Conservation (phyloP, 2,113 vertebrate genomes). For the Lycaon pictus region DNA sequence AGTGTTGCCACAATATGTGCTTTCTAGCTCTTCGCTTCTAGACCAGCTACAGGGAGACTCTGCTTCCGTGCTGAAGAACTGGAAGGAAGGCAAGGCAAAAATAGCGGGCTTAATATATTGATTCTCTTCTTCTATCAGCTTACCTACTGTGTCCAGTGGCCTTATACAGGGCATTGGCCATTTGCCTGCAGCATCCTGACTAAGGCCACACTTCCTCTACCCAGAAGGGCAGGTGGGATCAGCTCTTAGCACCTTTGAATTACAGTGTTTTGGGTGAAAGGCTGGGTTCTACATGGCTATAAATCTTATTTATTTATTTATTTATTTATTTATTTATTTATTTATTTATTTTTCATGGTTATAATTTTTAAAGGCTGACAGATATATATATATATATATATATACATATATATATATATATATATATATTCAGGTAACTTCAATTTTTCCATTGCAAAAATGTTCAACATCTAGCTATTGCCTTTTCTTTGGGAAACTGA, state of each 20-base stretch:
- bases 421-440: not conserved
- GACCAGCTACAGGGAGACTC: rapidly evolving
- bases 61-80: rapidly evolving
- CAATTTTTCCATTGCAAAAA: not conserved
- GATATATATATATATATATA: no score
- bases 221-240: rapidly evolving
- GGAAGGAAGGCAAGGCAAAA: rapidly evolving
- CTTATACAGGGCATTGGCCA: rapidly evolving
- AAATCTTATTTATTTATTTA: not conserved
- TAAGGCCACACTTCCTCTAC: rapidly evolving
- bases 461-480: rapidly evolving
- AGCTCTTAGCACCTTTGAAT: rapidly evolving
- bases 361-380: not conserved
- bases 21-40: rapidly evolving
- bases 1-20: rapidly evolving
- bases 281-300: not conserved
- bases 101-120: rapidly evolving
- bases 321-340: not conserved
- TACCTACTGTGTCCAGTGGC: rapidly evolving
- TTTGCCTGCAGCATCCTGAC: not conserved
- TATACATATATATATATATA: no score
- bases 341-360: not conserved
- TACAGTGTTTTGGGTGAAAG: no score
- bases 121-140: rapidly evolving
- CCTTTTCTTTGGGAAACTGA: not conserved